Evolutionary conservation across 2,888 invertebrate species (phyloP).

Genomic region (Idaea aversata): DNA sequence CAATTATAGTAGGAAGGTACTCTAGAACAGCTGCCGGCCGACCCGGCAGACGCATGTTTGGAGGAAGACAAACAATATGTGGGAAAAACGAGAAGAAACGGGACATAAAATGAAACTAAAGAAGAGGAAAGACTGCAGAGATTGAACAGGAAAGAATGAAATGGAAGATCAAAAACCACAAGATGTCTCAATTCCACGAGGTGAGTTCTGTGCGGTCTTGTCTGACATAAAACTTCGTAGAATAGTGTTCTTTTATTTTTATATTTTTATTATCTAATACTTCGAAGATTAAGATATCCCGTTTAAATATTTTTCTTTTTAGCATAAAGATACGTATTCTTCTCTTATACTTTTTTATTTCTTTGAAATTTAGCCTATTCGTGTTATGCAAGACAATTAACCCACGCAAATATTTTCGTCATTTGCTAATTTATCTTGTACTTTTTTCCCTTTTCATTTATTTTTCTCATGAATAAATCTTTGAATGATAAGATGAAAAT

Average conservation of each 20-base stretch:
- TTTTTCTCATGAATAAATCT: not conserved
- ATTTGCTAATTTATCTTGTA: not conserved
- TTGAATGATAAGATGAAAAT: not conserved
- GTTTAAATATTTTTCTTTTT: constrained; percentile 8
- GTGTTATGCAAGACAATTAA: not conserved
- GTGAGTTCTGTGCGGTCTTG: constrained; percentile 76
- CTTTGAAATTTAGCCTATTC: constrained; percentile 1
- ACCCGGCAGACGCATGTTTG: constrained; percentile 70
- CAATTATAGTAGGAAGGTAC: constrained; percentile 59
- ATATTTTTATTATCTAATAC: constrained; percentile 19
- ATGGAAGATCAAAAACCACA: constrained; percentile 77
- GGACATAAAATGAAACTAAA: constrained; percentile 62
- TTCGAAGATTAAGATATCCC: constrained; percentile 2
- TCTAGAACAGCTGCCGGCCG: constrained; percentile 74
- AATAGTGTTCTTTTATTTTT: constrained; percentile 59
- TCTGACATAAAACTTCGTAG: constrained; percentile 69
- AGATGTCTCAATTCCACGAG: constrained; percentile 80
- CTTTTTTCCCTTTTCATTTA: not conserved
- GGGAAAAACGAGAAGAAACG: constrained; percentile 68
- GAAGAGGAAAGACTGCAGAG: constrained; percentile 66
- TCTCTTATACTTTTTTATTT: not conserved
- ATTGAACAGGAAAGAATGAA: constrained; percentile 57
- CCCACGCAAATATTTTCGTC: not conserved
- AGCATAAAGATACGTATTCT: not conserved
- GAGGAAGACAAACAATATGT: constrained; percentile 73